These are phyloP conservation scores for Mionectes olivaceus DNA, from an alignment of 2,797 vertebrate species.

Conservation along the genomic window DNA sequence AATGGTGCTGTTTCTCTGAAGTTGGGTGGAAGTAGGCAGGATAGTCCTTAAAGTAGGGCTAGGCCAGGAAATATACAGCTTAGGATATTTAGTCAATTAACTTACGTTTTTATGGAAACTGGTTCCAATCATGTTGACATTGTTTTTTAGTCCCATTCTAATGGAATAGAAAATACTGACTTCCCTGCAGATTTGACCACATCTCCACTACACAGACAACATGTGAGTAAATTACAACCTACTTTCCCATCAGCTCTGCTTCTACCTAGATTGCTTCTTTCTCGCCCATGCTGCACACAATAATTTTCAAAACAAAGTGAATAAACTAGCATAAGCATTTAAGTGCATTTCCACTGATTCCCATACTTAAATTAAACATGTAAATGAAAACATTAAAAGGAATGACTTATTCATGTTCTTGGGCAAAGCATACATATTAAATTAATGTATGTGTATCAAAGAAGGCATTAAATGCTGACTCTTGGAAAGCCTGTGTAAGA, in stretches of 20 bases:
- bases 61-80: background rate
- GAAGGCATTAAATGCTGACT: conserved; percentile 65
- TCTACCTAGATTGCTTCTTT: conserved; percentile 8
- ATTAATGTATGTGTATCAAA: conserved; percentile 46
- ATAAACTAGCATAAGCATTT: conserved; percentile 55
- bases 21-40: background rate
- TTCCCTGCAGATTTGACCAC: background rate
- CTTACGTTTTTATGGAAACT: background rate
- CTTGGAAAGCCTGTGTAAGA: conserved; percentile 43
- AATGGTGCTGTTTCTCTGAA: background rate
- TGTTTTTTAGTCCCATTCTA: background rate
- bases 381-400: conserved; percentile 66
- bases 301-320: conserved; percentile 48
- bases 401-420: conserved; percentile 69
- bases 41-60: background rate
- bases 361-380: conserved; percentile 69
- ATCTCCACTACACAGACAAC: background rate
- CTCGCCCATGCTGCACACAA: background rate
- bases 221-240: conserved; percentile 12
- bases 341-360: conserved; percentile 42
- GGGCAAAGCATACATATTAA: conserved; percentile 62
- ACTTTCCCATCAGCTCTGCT: conserved; percentile 33
- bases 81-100: background rate
- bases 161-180: background rate
- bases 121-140: background rate